A percentile compares a stretch with the other conserved stretches of the same genome.
Evolutionary conservation across 2,797 vertebrate genomes (phyloP).

Genomic region (Lycodopsis pacificus): DNA sequence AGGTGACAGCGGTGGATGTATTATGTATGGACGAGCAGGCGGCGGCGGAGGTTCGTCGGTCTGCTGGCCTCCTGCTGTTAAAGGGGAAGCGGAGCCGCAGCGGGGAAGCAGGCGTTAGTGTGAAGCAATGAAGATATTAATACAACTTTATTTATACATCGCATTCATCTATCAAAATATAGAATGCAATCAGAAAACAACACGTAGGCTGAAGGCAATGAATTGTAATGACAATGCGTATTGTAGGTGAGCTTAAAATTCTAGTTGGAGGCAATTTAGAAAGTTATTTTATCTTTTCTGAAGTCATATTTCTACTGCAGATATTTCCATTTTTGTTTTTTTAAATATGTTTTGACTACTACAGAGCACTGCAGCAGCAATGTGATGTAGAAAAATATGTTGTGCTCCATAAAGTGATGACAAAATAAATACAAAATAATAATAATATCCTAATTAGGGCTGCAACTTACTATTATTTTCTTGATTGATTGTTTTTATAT

Average conservation of each 20-base stretch:
- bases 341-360: neutral
- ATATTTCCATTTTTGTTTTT: neutral
- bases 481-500: too few relatives aligned
- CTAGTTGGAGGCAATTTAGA: neutral
- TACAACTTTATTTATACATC: neutral
- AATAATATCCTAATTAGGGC: neutral
- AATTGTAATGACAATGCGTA: neutral
- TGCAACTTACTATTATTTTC: too few relatives aligned
- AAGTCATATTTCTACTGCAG: neutral
- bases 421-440: neutral
- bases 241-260: neutral
- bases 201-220: neutral
- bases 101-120: neutral
- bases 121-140: neutral
- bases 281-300: neutral
- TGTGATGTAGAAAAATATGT: neutral
- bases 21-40: conserved; percentile 32
- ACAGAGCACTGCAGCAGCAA: neutral
- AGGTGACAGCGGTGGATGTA: conserved; percentile 32
- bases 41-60: neutral
- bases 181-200: neutral
- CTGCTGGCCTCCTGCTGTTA: neutral
- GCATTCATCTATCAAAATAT: neutral
- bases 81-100: neutral
- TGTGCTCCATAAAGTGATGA: neutral